phyloP scores from a whole-genome alignment of 2,888 invertebrate genomes.

The Tiphia femorata region DNA sequence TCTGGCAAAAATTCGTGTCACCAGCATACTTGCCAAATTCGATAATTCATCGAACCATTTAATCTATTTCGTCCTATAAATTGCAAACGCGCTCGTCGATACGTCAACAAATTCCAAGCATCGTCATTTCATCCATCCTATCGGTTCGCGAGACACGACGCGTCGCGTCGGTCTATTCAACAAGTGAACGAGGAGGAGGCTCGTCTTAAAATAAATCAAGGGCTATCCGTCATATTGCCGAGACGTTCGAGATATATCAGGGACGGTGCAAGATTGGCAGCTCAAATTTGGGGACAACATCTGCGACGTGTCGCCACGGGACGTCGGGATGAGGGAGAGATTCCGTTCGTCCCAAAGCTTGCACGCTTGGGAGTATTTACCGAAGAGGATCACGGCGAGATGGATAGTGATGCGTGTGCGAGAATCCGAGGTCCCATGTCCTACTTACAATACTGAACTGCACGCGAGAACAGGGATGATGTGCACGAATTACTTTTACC shows the following conservation, averaged over 20 bases:
- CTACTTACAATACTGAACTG: slow-evolving; percentile 63
- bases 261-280: neutral
- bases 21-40: too few relatives aligned
- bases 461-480: slow-evolving; percentile 32
- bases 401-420: slow-evolving; percentile 23
- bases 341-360: neutral
- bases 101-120: too few relatives aligned
- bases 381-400: slow-evolving; percentile 11
- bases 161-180: too few relatives aligned
- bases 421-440: slow-evolving; percentile 54
- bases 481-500: too few relatives aligned
- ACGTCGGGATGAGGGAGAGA: neutral
- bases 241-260: neutral
- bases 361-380: slow-evolving; percentile 9
- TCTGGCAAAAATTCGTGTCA: too few relatives aligned
- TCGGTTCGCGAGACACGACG: too few relatives aligned
- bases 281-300: neutral
- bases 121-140: too few relatives aligned
- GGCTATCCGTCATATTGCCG: neutral
- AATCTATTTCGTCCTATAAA: too few relatives aligned
- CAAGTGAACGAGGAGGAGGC: too few relatives aligned
- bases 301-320: neutral
- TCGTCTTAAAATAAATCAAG: too few relatives aligned
- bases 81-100: too few relatives aligned
- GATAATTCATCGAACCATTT: too few relatives aligned